Conservation (phyloP, 2,113 vertebrate species). For the Stegastes partitus region DNA sequence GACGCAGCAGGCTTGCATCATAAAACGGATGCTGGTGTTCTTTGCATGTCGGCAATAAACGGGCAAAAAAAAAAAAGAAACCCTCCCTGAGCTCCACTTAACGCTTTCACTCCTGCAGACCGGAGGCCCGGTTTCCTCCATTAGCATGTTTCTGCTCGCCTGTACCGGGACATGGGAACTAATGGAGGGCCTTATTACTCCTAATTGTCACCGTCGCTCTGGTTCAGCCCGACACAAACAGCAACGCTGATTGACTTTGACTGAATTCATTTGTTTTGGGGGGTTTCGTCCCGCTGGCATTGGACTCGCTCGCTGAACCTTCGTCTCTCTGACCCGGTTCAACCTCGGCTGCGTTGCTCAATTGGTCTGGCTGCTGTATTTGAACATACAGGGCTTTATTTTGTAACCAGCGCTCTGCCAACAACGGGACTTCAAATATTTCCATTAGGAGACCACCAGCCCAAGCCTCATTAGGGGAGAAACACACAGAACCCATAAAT, state of each 20-base stretch:
- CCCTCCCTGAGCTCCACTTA: slow-evolving; percentile 62
- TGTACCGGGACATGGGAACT: slow-evolving; percentile 56
- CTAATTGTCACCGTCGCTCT: slow-evolving; percentile 55
- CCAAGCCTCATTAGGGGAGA: slow-evolving; percentile 63
- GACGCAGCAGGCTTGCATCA: slow-evolving; percentile 39
- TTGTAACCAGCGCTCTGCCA: slow-evolving; percentile 49
- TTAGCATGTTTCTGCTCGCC: slow-evolving; percentile 1
- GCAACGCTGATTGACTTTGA: slow-evolving; percentile 69
- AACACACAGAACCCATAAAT: slow-evolving; percentile 32
- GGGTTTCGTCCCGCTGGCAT: slow-evolving; percentile 39
- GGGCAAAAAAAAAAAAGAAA: slow-evolving; percentile 37
- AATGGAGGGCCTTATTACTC: slow-evolving; percentile 60
- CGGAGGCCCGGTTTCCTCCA: neutral
- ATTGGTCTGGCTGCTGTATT: slow-evolving; percentile 46
- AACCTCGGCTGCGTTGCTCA: slow-evolving; percentile 51
- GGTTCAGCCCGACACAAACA: slow-evolving; percentile 50
- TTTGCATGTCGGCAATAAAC: slow-evolving; percentile 56
- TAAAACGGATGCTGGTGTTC: slow-evolving; percentile 15
- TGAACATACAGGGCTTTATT: slow-evolving; percentile 55
- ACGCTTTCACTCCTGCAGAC: slow-evolving; percentile 28
- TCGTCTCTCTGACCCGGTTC: slow-evolving; percentile 66
- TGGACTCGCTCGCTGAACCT: slow-evolving; percentile 49
- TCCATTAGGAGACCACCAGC: slow-evolving; percentile 41
- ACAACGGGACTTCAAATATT: slow-evolving; percentile 38
- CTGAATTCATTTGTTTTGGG: slow-evolving; percentile 60